phyloP scores from a whole-genome alignment of 1,140 invertebrate species.

The Ganaspis sp. region DNA sequence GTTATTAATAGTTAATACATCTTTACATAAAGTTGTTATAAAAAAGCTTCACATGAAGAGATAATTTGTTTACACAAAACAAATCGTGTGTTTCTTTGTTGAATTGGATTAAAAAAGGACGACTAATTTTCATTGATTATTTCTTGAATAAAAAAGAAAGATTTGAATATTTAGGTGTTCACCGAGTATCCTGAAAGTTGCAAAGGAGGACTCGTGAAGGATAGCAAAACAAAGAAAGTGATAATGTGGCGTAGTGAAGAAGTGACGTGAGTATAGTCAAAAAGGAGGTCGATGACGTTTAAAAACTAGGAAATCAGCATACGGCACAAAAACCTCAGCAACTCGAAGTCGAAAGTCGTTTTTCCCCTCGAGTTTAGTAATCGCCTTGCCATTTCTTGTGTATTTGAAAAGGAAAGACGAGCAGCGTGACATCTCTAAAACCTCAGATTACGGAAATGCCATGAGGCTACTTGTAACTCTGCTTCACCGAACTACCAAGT shows the following conservation, averaged over 20 bases:
- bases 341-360: conserved; percentile 28
- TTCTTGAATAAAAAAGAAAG: too few species aligned
- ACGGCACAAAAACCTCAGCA: conserved; percentile 6
- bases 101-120: too few species aligned
- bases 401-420: neutral
- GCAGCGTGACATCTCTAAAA: neutral
- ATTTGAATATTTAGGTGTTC: neutral
- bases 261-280: conserved; percentile 7
- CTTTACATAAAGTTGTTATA: too few species aligned
- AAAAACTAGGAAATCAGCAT: conserved; percentile 12
- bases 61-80: too few species aligned
- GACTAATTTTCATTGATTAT: too few species aligned
- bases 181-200: neutral
- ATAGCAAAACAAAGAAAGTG: conserved; percentile 19
- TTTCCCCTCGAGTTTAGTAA: neutral
- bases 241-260: neutral
- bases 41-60: too few species aligned
- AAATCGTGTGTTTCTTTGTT: too few species aligned
- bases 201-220: neutral
- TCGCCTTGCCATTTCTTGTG: neutral
- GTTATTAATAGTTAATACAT: too few species aligned
- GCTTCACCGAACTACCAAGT: conserved; percentile 19
- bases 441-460: conserved; percentile 2
- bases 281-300: conserved; percentile 27
- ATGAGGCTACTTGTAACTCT: neutral